These are phyloP conservation scores for Rhombomys opimus DNA, from an alignment of 2,113 vertebrate genomes.

Conservation along the genomic window DNA sequence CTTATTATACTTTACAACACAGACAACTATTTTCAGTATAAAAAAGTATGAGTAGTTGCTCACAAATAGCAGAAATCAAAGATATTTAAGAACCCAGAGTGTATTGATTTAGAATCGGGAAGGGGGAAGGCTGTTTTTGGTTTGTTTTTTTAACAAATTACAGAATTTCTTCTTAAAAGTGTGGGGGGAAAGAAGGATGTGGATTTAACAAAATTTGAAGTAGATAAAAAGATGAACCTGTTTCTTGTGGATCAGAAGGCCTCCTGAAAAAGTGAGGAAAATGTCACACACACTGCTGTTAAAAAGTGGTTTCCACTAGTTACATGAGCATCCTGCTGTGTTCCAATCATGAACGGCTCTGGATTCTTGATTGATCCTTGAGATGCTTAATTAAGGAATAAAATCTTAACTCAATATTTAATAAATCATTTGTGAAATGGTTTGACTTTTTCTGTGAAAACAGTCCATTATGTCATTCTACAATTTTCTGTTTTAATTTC, in stretches of 20 bases:
- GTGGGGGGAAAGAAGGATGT: not conserved
- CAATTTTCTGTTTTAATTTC: not conserved
- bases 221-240: not conserved
- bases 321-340: not conserved
- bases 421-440: not conserved
- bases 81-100: not conserved
- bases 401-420: constrained; percentile 46
- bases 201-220: not conserved
- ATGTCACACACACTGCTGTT: rapidly evolving
- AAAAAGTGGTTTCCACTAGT: not conserved
- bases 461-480: not conserved
- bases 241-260: not conserved
- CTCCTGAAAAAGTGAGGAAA: not conserved
- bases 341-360: not conserved
- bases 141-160: too few relatives aligned
- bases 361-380: not conserved
- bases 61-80: not conserved
- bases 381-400: not conserved
- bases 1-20: not conserved
- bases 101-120: not conserved
- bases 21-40: not conserved
- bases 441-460: not conserved
- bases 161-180: not conserved
- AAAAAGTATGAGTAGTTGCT: not conserved
- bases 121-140: not conserved